A percentile compares a stretch with the other conserved stretches of the same genome.
Evolutionary conservation across 2,797 vertebrate genomes (phyloP).

Genomic region (Acanthurus tractus): DNA sequence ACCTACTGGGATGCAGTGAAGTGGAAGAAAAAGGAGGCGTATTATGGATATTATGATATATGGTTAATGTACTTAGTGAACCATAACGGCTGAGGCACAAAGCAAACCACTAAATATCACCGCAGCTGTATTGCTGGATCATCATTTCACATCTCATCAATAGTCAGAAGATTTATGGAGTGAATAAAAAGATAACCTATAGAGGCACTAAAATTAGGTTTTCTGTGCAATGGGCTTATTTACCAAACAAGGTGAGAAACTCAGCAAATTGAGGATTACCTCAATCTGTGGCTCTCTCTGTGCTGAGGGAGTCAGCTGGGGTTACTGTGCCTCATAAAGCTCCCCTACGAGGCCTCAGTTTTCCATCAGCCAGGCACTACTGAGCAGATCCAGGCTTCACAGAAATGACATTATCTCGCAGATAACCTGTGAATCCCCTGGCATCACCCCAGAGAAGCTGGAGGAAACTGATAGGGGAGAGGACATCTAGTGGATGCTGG

Average conservation of each 20-base stretch:
- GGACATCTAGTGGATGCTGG: conserved; percentile 37
- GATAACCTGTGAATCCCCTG: conserved; percentile 24
- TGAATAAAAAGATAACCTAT: conserved; percentile 46
- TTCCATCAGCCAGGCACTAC: conserved; percentile 14
- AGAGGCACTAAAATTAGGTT: conserved; percentile 18
- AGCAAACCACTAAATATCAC: conserved; percentile 24
- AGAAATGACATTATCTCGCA: conserved; percentile 19
- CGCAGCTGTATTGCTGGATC: conserved; percentile 44
- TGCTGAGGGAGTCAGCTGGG: conserved; percentile 38
- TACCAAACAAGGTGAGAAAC: conserved; percentile 57
- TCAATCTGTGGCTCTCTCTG: conserved; percentile 50
- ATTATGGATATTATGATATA: background rate
- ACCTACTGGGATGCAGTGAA: background rate
- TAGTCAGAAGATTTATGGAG: conserved; percentile 41
- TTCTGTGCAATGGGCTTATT: conserved; percentile 51
- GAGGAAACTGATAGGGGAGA: conserved; percentile 14
- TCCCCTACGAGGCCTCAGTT: conserved; percentile 28
- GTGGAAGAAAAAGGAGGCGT: background rate
- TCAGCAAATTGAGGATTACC: conserved; percentile 69
- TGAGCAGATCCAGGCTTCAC: conserved; percentile 20
- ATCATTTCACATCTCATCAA: conserved; percentile 50
- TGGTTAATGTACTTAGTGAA: background rate
- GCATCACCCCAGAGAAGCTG: conserved; percentile 10
- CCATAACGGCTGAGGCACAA: background rate
- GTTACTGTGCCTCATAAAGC: conserved; percentile 48